Evolutionary conservation across 2,113 vertebrate genomes (phyloP).

Genomic region (Sceloporus undulatus): DNA sequence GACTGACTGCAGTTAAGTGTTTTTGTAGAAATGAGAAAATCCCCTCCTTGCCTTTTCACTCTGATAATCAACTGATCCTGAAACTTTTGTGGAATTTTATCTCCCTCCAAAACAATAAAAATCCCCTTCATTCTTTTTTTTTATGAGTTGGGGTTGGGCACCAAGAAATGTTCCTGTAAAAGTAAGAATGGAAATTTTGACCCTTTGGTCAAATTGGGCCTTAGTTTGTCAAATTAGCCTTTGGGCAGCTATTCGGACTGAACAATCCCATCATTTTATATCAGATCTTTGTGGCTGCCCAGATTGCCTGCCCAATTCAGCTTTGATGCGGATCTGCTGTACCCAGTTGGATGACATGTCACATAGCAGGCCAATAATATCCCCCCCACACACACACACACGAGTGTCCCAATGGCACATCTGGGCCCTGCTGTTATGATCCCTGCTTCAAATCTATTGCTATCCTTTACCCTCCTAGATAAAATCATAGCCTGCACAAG

Average conservation of each 20-base stretch:
- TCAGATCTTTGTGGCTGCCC: background rate
- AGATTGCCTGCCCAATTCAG: no score
- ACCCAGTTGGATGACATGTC: background rate
- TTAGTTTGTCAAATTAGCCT: no score
- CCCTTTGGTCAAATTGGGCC: no score
- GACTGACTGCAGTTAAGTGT: background rate
- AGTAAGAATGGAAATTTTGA: no score
- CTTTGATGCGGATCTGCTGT: background rate
- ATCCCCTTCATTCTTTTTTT: background rate
- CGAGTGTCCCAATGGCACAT: background rate
- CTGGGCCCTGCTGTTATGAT: background rate
- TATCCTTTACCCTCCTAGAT: background rate
- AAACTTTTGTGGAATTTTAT: background rate
- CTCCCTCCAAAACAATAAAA: background rate
- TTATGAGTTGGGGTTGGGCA: background rate
- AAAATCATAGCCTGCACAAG: background rate
- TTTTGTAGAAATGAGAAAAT: background rate
- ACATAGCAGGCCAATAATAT: background rate
- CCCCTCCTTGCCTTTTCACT: background rate
- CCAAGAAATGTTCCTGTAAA: background rate
- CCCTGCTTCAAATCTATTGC: background rate
- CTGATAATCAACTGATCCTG: background rate
- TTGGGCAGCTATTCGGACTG: background rate
- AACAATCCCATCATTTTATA: background rate
- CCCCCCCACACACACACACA: no score